Base-by-base conservation (phyloP, 2,888 invertebrate species). In the Ariolimax columbianus region DNA sequence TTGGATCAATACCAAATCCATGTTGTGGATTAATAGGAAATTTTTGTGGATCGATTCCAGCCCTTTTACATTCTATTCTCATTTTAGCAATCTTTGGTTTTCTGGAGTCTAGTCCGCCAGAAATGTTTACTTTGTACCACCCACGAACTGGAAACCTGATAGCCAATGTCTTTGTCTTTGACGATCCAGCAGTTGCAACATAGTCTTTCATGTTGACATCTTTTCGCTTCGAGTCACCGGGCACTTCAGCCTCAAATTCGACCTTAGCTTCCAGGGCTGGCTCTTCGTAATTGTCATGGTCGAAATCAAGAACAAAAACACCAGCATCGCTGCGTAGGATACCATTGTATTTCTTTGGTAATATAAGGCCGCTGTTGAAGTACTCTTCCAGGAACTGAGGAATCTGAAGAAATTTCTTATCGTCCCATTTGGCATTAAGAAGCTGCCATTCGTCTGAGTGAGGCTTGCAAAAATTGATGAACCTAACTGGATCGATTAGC, bases 371-470 rank as follows among this genome's bases (percentile, higher is more conserved):
- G 4, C 90, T 85, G 40, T 87, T 78, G 77, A 90, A 91, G 86
- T 90, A 93, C 11, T 90, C 88, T 30, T 91, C 90, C 2, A 91
- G 88, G 36, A 91, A 85, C 83, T 91, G 90, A 0, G 91, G 91
- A 19, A 87, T 85, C n/a, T 88, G 86, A n/a, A 91, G 82, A 84
- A 91, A 92, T 59, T 88, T 78, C 68, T 88, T 84, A 23, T 89
- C 83, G 1, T 83, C 79, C 43, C 89, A 84, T 11, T 86, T 87
- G 7, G 77, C 70, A 40, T 88, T 88, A 30, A 92, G 81, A 33
- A 93, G 88, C 83, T 92, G 93, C 92, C 92, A 92, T 14, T 87
- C 77, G 4, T 85, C 79, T n/a, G 88, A 80, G n/a, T 90, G 87
- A 14, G 93, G 92, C 23, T 90, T 87, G 75, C 92, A 92, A 38